Conservation (phyloP, 1,140 invertebrate species). For the Potamilus streckersoni region DNA sequence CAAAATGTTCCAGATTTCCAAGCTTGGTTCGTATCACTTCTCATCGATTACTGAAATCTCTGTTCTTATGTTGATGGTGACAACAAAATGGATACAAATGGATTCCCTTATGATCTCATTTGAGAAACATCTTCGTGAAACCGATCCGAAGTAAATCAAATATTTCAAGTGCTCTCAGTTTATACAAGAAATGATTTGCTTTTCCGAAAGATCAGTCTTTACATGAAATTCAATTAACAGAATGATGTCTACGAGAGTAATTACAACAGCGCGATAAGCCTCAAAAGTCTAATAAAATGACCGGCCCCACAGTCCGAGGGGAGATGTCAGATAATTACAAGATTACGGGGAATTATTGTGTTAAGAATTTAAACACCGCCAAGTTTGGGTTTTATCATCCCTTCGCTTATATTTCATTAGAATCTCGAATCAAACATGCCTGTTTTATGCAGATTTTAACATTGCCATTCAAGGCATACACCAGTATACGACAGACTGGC, state of each 20-base stretch:
- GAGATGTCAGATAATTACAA: conserved; percentile 32
- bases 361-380: conserved; percentile 15
- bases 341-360: conserved; percentile 24
- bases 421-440: conserved; percentile 13
- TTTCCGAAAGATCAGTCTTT: conserved; percentile 16
- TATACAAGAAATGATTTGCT: conserved; percentile 29
- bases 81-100: too few species aligned
- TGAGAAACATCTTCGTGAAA: conserved; percentile 12
- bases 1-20: too few species aligned
- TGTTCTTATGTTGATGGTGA: too few species aligned
- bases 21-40: too few species aligned
- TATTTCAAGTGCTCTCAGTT: conserved; percentile 29
- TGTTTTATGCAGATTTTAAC: conserved; percentile 32
- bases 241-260: conserved; percentile 15
- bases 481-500: conserved; percentile 22
- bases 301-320: conserved; percentile 25
- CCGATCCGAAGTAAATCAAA: conserved; percentile 30
- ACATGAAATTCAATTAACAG: conserved; percentile 33
- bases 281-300: conserved; percentile 31
- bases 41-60: too few species aligned
- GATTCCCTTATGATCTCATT: not conserved
- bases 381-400: not conserved
- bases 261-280: conserved; percentile 10
- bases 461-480: conserved; percentile 33
- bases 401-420: conserved; percentile 27